Percentiles rank a stretch among this genome's conserved stretches.
phyloP scores from a whole-genome alignment of 2,113 vertebrate species.

The Thymallus thymallus region DNA sequence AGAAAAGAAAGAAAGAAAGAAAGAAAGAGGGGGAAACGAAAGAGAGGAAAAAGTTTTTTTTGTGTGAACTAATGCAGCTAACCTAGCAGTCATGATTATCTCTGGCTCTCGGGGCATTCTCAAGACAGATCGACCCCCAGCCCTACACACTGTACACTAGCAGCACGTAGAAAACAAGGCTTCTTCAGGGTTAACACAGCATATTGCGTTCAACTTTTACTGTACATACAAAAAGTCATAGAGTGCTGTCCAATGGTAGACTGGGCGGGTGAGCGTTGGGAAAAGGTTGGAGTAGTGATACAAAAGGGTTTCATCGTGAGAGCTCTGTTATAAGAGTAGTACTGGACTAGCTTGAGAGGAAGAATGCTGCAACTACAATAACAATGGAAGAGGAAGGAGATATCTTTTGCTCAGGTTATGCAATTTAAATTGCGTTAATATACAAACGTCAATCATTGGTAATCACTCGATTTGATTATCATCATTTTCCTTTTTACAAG shows the following conservation, averaged over 20 bases:
- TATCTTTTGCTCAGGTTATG: constrained; percentile 17
- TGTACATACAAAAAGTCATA: constrained; percentile 66
- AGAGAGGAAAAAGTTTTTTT: constrained; percentile 23
- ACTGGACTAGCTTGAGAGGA: constrained; percentile 34
- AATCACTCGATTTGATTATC: constrained; percentile 30
- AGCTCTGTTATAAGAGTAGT: constrained; percentile 40
- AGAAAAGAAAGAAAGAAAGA: constrained; percentile 2
- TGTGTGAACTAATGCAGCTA: constrained; percentile 37
- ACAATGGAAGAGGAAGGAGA: constrained; percentile 26
- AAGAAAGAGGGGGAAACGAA: not conserved
- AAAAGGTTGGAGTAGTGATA: constrained; percentile 46
- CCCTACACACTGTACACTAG: constrained; percentile 32
- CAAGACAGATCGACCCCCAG: constrained; percentile 32
- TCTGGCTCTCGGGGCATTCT: constrained; percentile 31
- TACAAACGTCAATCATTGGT: constrained; percentile 7
- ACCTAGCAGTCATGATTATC: constrained; percentile 35
- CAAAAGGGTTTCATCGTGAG: constrained; percentile 48
- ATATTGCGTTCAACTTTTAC: constrained; percentile 68
- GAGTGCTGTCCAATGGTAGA: constrained; percentile 43
- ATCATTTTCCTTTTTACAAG: constrained; percentile 28
- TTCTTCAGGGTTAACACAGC: constrained; percentile 58
- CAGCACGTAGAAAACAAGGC: constrained; percentile 66
- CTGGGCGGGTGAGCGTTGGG: constrained; percentile 12
- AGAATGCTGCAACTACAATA: constrained; percentile 30
- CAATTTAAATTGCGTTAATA: constrained; percentile 10